Base-by-base conservation (phyloP, 2,888 invertebrate species). In the Corbicula japonica region DNA sequence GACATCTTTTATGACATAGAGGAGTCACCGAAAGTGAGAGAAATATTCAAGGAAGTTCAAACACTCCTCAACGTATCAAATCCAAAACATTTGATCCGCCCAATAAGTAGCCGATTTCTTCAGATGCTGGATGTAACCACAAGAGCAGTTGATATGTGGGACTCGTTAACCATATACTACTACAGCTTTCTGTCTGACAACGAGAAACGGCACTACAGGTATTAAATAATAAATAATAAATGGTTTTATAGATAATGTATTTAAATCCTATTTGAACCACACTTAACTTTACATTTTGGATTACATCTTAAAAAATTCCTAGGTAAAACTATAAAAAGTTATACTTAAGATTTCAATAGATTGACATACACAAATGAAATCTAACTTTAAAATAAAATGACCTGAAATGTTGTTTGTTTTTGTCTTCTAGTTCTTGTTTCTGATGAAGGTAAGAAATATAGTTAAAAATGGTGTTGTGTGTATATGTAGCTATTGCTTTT, bases 1-100 rank as follows among this genome's bases (percentile, higher is more conserved):
- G 68, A 68, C 41, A 8, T 68, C 8, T 68, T 34, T 28, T 65
- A 50, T 50, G 65, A 65, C 28, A 65, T 65, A 30, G 65, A 65
- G 23, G 32, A 65, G 52, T 65, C 50, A 1, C 65, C 65, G 8
- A 65, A 65, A 34, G 65, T 50, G n/a, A n/a, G 50, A 35, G 21
- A 65, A 3, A 28, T 50, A 30, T 65, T 63, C 23, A 10, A 23
- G 4, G 65, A 65, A 35, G 23, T 65, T 30, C 65, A 50, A 34
- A n/a, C 23, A 21, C 21, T 65, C n/a, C 15, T 65, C 50, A 65
- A 65, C 32, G 15, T 65, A 8, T 12, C 44, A 41, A 21, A 23
- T 23, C 32, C 65, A 34, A 52, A 65, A 34, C 65, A 65, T 23
- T 35, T 65, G 1, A 65, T 65, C 2, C 30, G 50, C 30, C 65